Evolutionary conservation across 2,888 invertebrate species (phyloP).

Genomic region (Argynnis bischoffii): DNA sequence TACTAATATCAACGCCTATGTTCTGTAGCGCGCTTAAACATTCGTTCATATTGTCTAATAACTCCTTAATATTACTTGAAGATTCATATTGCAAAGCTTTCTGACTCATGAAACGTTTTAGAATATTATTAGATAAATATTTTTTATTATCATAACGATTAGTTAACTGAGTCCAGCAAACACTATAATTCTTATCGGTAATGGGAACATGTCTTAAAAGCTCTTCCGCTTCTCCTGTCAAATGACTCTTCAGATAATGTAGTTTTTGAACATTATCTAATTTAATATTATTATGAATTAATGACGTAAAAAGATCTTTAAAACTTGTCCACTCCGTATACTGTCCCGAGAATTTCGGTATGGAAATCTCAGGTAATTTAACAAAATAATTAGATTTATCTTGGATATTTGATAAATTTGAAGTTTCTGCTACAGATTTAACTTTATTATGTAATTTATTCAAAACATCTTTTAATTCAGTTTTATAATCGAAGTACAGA

Average conservation of each 20-base stretch:
- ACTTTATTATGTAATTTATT: slow-evolving; percentile 3
- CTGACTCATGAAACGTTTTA: slow-evolving; percentile 35
- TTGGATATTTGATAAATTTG: not conserved
- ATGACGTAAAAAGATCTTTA: slow-evolving; percentile 35
- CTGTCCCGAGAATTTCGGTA: slow-evolving; percentile 38
- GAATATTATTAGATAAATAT: slow-evolving; percentile 35
- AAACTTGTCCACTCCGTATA: slow-evolving; percentile 41
- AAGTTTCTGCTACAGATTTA: not conserved
- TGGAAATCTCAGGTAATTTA: slow-evolving; percentile 10
- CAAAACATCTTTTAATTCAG: slow-evolving; percentile 8
- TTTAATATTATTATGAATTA: too few species aligned
- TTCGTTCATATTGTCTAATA: slow-evolving; percentile 39
- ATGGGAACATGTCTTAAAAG: slow-evolving; percentile 28
- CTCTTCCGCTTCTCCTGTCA: slow-evolving; percentile 41
- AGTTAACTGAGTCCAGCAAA: slow-evolving; percentile 38
- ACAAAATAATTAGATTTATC: slow-evolving; percentile 1
- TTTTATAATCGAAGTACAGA: slow-evolving; percentile 16
- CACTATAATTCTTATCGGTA: slow-evolving; percentile 35
- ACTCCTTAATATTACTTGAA: slow-evolving; percentile 10
- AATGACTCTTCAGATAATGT: too few species aligned
- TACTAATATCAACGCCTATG: slow-evolving; percentile 30
- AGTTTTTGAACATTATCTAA: too few species aligned
- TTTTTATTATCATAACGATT: slow-evolving; percentile 40
- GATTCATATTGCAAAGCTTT: slow-evolving; percentile 32
- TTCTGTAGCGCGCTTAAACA: slow-evolving; percentile 37